phyloP scores from a whole-genome alignment of 2,113 vertebrate species.

The Melanerpes formicivorus region DNA sequence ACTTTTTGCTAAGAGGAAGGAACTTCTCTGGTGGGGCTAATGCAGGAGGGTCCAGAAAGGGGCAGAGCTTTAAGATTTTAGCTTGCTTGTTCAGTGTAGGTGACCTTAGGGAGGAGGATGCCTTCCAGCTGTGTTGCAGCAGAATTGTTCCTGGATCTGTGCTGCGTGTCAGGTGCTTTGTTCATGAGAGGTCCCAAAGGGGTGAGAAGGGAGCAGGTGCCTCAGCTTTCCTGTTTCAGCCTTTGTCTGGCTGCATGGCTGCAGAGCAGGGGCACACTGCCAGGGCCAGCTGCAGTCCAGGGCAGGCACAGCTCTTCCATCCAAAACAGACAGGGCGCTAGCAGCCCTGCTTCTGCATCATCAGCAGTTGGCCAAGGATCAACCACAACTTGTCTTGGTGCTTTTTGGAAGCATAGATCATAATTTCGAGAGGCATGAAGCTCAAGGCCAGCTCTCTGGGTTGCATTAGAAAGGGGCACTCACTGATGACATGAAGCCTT shows the following conservation, averaged over 20 bases:
- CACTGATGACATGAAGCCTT: slow-evolving; percentile 18
- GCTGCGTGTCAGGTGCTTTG: slow-evolving; percentile 25
- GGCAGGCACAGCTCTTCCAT: background rate
- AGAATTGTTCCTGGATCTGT: background rate
- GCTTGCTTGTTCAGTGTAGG: background rate
- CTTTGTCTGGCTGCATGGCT: background rate
- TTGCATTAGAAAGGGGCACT: background rate
- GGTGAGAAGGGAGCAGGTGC: slow-evolving; percentile 31
- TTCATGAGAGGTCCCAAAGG: background rate
- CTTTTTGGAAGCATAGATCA: slow-evolving; percentile 56
- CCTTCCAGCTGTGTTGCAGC: background rate
- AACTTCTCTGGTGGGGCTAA: background rate
- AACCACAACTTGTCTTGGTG: slow-evolving; percentile 4
- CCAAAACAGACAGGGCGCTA: background rate
- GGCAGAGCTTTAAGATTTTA: background rate
- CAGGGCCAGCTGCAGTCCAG: background rate
- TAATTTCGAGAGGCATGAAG: slow-evolving; percentile 63
- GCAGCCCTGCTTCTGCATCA: slow-evolving; percentile 18
- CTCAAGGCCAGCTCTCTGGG: slow-evolving; percentile 15
- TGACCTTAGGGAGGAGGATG: background rate
- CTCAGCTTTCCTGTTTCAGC: slow-evolving; percentile 20
- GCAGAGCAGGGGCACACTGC: background rate
- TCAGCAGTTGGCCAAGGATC: slow-evolving; percentile 74
- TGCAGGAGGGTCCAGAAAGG: background rate
- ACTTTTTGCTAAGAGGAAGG: slow-evolving; percentile 14